Conservation (phyloP, 2,113 vertebrate genomes). For the Nasalis larvatus region DNA sequence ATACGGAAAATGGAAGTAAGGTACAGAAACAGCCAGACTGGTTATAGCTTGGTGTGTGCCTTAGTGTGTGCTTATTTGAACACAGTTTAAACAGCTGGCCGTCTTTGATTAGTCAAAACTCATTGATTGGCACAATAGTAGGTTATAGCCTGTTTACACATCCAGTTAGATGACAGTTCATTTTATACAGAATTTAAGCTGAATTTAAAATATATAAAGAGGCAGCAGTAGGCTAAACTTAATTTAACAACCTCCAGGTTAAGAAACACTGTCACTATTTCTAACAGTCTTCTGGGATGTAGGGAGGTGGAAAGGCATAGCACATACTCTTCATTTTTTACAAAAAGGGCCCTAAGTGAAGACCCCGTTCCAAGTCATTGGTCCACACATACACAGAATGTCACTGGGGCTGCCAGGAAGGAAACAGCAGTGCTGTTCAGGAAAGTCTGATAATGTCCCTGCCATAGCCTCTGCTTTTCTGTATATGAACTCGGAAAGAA, state of each 20-base stretch:
- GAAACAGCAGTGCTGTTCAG: not conserved
- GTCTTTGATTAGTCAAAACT: not conserved
- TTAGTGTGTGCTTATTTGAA: not conserved
- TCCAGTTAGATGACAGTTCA: not conserved
- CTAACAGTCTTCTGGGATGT: not conserved
- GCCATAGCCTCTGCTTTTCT: not conserved
- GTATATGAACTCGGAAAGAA: not conserved
- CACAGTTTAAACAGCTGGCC: not conserved
- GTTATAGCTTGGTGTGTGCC: not conserved
- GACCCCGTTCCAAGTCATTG: not conserved
- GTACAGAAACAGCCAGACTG: not conserved
- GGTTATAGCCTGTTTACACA: not conserved
- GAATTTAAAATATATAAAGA: not conserved
- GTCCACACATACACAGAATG: not conserved
- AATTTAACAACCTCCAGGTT: not conserved
- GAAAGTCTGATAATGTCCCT: not conserved
- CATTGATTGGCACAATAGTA: not conserved
- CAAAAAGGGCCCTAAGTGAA: not conserved
- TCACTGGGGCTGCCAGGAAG: not conserved
- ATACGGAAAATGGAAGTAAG: not conserved
- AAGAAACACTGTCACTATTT: not conserved
- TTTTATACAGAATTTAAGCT: not conserved
- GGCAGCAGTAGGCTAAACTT: too few relatives aligned
- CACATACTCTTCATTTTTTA: not conserved
- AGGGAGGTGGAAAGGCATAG: not conserved